A percentile compares a stretch with the other conserved stretches of the same genome.
phyloP scores from a whole-genome alignment of 2,113 vertebrate genomes.

The Cnemophilus loriae region DNA sequence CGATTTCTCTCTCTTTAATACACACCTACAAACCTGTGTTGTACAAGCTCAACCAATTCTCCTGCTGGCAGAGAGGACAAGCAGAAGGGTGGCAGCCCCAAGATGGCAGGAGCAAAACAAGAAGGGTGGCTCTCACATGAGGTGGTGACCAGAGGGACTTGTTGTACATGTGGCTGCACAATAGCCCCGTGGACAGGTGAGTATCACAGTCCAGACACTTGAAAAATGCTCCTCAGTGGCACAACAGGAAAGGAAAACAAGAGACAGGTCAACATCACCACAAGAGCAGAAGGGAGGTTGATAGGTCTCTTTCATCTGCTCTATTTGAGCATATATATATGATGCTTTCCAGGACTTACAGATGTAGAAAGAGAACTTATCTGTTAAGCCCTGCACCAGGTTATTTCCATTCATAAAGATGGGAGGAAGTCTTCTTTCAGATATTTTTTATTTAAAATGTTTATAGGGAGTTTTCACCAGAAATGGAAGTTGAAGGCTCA shows the following conservation, averaged over 20 bases:
- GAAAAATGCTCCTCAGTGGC: background rate
- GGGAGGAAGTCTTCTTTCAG: background rate
- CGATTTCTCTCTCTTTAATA: background rate
- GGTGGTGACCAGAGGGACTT: background rate
- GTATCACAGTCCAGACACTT: background rate
- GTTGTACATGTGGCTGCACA: background rate
- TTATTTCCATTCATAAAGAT: conserved; percentile 4
- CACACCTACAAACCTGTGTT: background rate
- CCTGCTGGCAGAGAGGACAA: background rate
- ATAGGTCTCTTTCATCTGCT: background rate
- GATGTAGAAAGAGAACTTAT: background rate
- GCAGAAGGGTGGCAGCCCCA: background rate
- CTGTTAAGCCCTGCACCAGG: background rate
- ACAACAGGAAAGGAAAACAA: background rate
- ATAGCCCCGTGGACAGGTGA: fast-evolving
- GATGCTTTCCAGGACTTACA: background rate
- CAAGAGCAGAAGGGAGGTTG: background rate
- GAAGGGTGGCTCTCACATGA: background rate
- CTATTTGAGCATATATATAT: background rate
- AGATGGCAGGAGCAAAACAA: background rate
- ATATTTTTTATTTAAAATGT: background rate
- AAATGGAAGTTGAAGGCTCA: background rate
- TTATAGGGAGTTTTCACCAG: background rate
- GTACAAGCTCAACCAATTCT: background rate
- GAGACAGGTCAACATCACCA: background rate